Percentiles rank a stretch among this genome's conserved stretches.
Evolutionary conservation across 2,888 invertebrate species (phyloP).

Genomic region (Lycocerus yunnanus): DNA sequence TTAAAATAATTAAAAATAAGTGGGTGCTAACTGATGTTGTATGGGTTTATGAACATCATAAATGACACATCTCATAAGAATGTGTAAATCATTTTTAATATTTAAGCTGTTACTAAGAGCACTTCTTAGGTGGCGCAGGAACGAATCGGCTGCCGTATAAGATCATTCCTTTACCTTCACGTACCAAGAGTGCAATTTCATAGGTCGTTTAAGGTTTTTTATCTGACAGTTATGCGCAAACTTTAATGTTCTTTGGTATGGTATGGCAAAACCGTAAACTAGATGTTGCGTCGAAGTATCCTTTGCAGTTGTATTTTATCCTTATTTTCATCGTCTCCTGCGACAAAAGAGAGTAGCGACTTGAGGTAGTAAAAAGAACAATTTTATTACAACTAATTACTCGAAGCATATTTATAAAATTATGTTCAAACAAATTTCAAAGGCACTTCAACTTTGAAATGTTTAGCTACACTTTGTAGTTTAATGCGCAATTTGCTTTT

Average conservation of each 20-base stretch:
- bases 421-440: background rate
- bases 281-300: constrained; percentile 27
- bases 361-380: constrained; percentile 4
- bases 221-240: constrained; percentile 43
- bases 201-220: constrained; percentile 41
- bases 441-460: background rate
- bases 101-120: constrained; percentile 27
- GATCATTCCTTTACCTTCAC: constrained; percentile 35
- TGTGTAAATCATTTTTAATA: constrained; percentile 32
- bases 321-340: constrained; percentile 21
- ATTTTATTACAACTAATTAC: constrained; percentile 1
- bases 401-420: background rate
- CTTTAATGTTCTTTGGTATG: constrained; percentile 40
- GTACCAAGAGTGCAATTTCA: constrained; percentile 39
- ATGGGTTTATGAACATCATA: constrained; percentile 29
- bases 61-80: constrained; percentile 26
- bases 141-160: constrained; percentile 32
- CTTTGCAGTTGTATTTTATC: constrained; percentile 24
- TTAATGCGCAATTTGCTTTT: background rate
- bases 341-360: constrained; percentile 15
- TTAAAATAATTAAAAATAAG: constrained; percentile 2
- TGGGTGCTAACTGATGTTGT: background rate
- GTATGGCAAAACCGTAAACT: constrained; percentile 29
- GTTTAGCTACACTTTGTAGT: background rate
- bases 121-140: constrained; percentile 20